Evolutionary conservation across 2,113 vertebrate genomes (phyloP), one percentile per base, ranked within the genome.

Genomic region (Phaethornis superciliosus): DNA sequence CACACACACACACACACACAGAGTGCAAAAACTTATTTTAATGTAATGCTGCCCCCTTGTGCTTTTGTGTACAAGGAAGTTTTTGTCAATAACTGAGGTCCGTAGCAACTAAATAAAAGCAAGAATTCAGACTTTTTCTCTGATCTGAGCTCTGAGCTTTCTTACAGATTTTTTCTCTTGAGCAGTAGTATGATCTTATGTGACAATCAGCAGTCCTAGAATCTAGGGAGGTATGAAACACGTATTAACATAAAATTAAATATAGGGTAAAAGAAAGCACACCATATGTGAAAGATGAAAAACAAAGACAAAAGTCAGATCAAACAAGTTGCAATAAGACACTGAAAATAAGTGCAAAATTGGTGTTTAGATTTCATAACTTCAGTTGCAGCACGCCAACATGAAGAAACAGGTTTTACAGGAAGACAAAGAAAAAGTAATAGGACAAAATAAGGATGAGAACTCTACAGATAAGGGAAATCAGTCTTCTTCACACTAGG

Each of bases 11-110:
- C 68, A 58, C 59, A 71, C 71, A 76, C 60, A 76, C 64, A 54
- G 0, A 89, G 70, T 54, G 76, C 89, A 93, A 93, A 93, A 93
- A 96, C 95, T 96, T 97, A 97, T 97, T 97, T 97, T 96, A 97
- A 96, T 97, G 97, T 96, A 97, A 97, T 96, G 95, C 96, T 97
- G 97, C 97, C 97, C 97, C 96, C 97, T 97, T 97, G 97, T 97
- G 97, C 97, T 97, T 96, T 94, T 91, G 92, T 95, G 80, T 81
- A 96, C 96, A 85, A 87, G 86, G 77, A 96, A 97, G 94, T 92
- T 97, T 94, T 86, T 94, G 90, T 95, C 95, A 96, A 96, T 93
- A 96, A 85, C 70, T 19, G 81, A 95, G 81, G 65, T 81, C 68
- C 89, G 74, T 58, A 77, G 60, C 65, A 71, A 86, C 78, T 88